These are phyloP conservation scores for Fundulus diaphanus DNA, from an alignment of 2,797 vertebrate species.

Conservation along the genomic window DNA sequence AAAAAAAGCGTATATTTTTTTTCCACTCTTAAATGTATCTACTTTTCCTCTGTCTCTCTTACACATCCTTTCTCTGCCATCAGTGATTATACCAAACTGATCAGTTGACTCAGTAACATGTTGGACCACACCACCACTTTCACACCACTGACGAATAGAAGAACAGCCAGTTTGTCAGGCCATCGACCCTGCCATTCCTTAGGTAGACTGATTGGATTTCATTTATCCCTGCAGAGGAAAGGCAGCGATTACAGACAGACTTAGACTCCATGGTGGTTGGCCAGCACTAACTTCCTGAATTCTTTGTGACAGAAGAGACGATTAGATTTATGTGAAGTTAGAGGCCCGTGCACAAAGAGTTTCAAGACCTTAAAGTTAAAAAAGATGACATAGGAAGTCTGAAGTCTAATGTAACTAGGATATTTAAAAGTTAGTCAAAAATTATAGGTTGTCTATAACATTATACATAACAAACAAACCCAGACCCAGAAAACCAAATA, in stretches of 20 bases:
- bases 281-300: slow-evolving; percentile 57
- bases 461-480: slow-evolving; percentile 10
- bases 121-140: slow-evolving; percentile 63
- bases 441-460: slow-evolving; percentile 21
- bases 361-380: slow-evolving; percentile 62
- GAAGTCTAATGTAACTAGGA: slow-evolving; percentile 11
- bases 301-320: slow-evolving; percentile 64
- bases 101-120: slow-evolving; percentile 52
- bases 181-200: slow-evolving; percentile 72
- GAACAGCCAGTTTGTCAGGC: slow-evolving; percentile 59
- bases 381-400: slow-evolving; percentile 49
- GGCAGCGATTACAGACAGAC: slow-evolving; percentile 74
- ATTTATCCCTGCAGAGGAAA: slow-evolving; percentile 72
- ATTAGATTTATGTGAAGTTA: slow-evolving; percentile 70
- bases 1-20: not conserved
- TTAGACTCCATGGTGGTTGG: slow-evolving; percentile 60
- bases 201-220: slow-evolving; percentile 73
- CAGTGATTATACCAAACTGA: slow-evolving; percentile 52
- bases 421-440: slow-evolving; percentile 28
- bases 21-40: slow-evolving; percentile 7
- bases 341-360: slow-evolving; percentile 54
- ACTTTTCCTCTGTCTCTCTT: slow-evolving; percentile 14
- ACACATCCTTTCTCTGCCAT: slow-evolving; percentile 9
- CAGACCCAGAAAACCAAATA: not conserved
- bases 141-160: slow-evolving; percentile 74